These are phyloP conservation scores for Castor canadensis DNA, from an alignment of 2,113 vertebrate genomes.

Conservation along the genomic window DNA sequence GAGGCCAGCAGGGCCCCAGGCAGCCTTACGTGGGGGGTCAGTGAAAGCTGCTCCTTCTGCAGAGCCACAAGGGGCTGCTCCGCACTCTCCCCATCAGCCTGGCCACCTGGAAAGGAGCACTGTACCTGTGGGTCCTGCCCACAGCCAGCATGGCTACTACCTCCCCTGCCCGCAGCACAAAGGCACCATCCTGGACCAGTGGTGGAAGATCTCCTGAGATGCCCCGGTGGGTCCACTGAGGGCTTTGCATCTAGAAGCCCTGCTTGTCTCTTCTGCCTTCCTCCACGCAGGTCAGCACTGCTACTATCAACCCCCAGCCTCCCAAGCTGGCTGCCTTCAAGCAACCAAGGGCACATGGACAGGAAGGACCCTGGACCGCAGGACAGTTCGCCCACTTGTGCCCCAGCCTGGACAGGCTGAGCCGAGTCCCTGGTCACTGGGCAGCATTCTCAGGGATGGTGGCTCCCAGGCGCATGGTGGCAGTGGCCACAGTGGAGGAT, in stretches of 20 bases:
- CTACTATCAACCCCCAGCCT: too few species aligned
- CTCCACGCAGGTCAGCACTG: too few species aligned
- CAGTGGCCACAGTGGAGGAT: neutral
- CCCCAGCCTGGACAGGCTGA: neutral
- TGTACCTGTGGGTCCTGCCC: neutral
- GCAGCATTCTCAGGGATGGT: neutral
- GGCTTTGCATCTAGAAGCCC: too few species aligned
- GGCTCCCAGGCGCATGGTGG: neutral
- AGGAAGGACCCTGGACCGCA: neutral
- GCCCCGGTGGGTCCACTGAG: neutral
- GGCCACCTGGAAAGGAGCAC: conserved; percentile 21
- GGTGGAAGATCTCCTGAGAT: neutral
- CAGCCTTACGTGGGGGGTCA: conserved; percentile 74
- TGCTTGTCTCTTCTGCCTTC: too few species aligned
- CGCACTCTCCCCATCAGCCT: neutral
- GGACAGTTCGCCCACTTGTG: neutral
- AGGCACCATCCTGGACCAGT: neutral
- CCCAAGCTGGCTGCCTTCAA: neutral
- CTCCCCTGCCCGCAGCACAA: neutral
- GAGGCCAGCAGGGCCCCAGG: neutral
- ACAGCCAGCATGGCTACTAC: too few species aligned
- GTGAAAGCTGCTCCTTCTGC: conserved; percentile 53
- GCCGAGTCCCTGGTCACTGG: too few species aligned
- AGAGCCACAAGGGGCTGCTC: neutral
- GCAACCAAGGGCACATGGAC: neutral